Evolutionary conservation across 2,113 vertebrate species (phyloP).

Genomic region (Eudyptes chrysolophus): DNA sequence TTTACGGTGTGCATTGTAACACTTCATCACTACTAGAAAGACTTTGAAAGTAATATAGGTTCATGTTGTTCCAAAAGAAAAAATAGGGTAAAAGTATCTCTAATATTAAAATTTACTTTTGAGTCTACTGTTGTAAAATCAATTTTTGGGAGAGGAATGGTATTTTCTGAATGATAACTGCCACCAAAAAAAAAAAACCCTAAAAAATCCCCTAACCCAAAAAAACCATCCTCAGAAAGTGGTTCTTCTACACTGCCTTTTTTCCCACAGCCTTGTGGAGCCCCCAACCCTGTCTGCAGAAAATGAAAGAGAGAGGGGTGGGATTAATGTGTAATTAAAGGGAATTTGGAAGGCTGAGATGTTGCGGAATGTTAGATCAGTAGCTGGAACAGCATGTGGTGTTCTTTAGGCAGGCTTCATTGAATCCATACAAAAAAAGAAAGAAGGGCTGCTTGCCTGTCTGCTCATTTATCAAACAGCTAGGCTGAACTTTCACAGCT

Average conservation of each 20-base stretch:
- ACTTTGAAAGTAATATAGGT: not conserved
- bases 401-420: conserved; percentile 99
- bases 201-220: not conserved
- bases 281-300: conserved; percentile 85
- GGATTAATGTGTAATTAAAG: conserved; percentile 99
- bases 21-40: conserved; percentile 5
- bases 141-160: not conserved
- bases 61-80: not conserved
- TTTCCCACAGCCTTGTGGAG: conserved; percentile 82
- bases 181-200: not conserved
- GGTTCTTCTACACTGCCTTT: conserved; percentile 71
- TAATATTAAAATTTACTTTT: not conserved
- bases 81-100: not conserved
- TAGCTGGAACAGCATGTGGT: conserved; percentile 99
- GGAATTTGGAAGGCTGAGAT: conserved; percentile 98
- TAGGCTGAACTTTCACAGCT: conserved; percentile 94
- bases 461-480: conserved; percentile 99
- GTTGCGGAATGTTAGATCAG: conserved; percentile 99
- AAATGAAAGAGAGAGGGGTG: conserved; percentile 96
- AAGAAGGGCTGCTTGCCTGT: conserved; percentile 93
- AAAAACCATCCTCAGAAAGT: conserved; percentile 34
- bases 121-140: not conserved
- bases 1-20: conserved; percentile 28
- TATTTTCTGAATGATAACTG: not conserved
- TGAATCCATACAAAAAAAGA: conserved; percentile 98